Conservation (phyloP, 2,888 invertebrate species). For the Hydriomena furcata region DNA sequence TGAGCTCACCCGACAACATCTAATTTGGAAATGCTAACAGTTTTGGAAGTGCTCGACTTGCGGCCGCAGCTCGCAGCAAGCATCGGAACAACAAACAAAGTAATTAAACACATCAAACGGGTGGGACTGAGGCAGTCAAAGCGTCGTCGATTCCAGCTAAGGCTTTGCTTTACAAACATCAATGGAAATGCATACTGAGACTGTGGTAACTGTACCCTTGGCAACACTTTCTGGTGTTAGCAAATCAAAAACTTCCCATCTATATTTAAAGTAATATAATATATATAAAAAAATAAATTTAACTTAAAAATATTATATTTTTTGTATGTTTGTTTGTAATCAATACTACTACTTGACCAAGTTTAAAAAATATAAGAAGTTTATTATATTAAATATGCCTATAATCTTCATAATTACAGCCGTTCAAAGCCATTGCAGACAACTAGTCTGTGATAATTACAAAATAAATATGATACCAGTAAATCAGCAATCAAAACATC, state of each 20-base stretch:
- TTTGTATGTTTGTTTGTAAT: no score
- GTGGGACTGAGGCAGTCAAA: slow-evolving; percentile 77
- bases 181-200: slow-evolving; percentile 31
- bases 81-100: slow-evolving; percentile 81
- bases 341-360: no score
- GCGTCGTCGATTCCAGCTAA: slow-evolving; percentile 43
- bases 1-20: slow-evolving; percentile 60
- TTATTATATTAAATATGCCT: no score
- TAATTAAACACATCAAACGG: slow-evolving; percentile 83
- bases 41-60: slow-evolving; percentile 76
- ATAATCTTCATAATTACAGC: no score
- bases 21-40: slow-evolving; percentile 77
- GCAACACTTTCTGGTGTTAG: neutral
- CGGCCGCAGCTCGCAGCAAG: slow-evolving; percentile 72
- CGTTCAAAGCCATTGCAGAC: no score
- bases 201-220: neutral
- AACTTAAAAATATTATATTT: no score
- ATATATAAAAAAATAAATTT: no score
- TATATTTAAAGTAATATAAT: no score
- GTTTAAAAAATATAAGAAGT: no score
- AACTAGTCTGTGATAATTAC: no score
- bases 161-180: slow-evolving; percentile 27
- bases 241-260: neutral
- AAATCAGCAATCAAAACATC: no score
- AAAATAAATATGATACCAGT: no score